Conservation (phyloP, 1,140 invertebrate genomes). For the Ericerus pela region DNA sequence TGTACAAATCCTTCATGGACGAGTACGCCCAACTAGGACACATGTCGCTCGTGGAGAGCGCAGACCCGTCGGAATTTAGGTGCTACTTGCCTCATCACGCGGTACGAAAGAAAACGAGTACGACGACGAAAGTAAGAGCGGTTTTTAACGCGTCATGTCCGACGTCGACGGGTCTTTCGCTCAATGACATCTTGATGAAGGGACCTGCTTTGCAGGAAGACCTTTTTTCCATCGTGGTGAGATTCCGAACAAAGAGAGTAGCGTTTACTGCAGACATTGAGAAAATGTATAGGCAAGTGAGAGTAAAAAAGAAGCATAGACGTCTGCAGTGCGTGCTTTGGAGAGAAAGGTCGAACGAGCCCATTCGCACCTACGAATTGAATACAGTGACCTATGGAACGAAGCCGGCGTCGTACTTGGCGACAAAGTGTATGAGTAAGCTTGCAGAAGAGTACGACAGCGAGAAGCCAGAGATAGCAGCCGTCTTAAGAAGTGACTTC, state of each 20-base stretch:
- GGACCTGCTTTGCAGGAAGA: conserved; percentile 29
- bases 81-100: conserved; percentile 19
- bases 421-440: conserved; percentile 28
- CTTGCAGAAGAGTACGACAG: conserved; percentile 22
- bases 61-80: too few species aligned
- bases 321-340: conserved; percentile 31
- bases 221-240: conserved; percentile 27
- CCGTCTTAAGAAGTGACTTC: neutral
- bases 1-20: too few species aligned
- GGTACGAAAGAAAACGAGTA: neutral
- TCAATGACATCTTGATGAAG: conserved; percentile 23
- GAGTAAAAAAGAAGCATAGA: conserved; percentile 16
- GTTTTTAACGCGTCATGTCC: conserved; percentile 30
- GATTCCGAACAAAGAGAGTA: conserved; percentile 25
- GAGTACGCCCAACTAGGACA: neutral
- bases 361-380: conserved; percentile 22
- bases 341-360: conserved; percentile 5
- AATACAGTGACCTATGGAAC: conserved; percentile 28
- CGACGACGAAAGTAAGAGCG: conserved; percentile 25
- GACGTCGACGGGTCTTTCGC: conserved; percentile 21
- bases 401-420: conserved; percentile 27
- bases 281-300: conserved; percentile 23
- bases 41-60: conserved; percentile 6
- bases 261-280: conserved; percentile 27
- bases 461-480: neutral